These are phyloP conservation scores for Nanorana parkeri DNA, from an alignment of 2,113 vertebrate species.

Conservation along the genomic window DNA sequence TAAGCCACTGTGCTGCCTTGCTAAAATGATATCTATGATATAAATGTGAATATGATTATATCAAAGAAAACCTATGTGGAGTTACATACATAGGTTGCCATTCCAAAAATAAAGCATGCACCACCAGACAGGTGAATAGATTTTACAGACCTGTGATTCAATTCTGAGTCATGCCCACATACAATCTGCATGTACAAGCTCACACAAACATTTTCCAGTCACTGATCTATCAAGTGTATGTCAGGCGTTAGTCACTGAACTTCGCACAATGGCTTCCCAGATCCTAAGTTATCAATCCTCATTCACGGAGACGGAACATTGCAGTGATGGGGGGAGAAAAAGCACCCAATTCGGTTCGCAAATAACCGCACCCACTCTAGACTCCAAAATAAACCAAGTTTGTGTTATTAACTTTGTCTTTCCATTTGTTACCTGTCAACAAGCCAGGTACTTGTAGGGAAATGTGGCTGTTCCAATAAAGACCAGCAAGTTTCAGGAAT, in stretches of 20 bases:
- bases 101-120: no score
- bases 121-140: constrained; percentile 10
- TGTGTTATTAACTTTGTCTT: constrained; percentile 27
- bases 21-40: no score
- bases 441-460: neutral
- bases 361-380: neutral
- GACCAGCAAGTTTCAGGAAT: neutral
- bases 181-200: neutral
- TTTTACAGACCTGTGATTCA: constrained; percentile 14
- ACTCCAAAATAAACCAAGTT: constrained; percentile 3
- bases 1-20: no score
- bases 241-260: neutral
- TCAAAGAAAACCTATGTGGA: no score
- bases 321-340: neutral
- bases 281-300: neutral
- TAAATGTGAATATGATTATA: no score
- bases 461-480: neutral
- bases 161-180: neutral
- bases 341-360: neutral
- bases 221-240: neutral
- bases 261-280: neutral
- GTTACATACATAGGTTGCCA: no score
- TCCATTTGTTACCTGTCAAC: constrained; percentile 13
- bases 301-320: neutral
- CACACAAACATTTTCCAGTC: constrained; percentile 22